phyloP scores from a whole-genome alignment of 2,113 vertebrate genomes.

The Cercocebus atys region DNA sequence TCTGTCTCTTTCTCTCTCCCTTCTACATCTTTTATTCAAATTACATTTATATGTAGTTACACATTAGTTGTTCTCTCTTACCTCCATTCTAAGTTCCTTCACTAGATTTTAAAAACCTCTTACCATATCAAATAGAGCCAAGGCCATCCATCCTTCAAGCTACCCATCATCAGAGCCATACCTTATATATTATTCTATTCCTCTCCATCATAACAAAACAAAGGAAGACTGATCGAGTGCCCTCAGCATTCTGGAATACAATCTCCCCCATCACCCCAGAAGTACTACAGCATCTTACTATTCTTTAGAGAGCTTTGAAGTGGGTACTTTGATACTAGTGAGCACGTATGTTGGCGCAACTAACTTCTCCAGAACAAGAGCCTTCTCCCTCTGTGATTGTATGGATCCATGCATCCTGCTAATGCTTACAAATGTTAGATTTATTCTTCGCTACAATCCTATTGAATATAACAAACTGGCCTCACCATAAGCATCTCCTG shows the following conservation, averaged over 20 bases:
- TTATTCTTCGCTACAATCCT: not conserved
- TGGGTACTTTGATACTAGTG: not conserved
- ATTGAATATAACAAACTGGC: not conserved
- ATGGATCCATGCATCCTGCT: not conserved
- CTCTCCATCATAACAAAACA: not conserved
- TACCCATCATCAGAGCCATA: not conserved
- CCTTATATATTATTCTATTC: not conserved
- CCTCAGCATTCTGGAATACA: not conserved
- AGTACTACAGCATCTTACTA: not conserved
- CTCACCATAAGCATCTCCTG: not conserved
- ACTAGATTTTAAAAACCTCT: not conserved
- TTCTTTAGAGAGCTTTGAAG: not conserved
- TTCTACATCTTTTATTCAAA: not conserved
- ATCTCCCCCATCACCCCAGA: rapidly evolving
- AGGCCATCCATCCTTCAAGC: not conserved
- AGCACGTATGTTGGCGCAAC: not conserved
- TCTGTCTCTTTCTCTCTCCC: not conserved
- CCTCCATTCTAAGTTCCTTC: not conserved
- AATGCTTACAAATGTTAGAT: not conserved
- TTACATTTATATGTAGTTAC: not conserved
- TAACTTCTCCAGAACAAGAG: not conserved
- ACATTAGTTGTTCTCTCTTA: not conserved
- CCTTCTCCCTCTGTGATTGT: not conserved
- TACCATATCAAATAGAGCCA: not conserved
- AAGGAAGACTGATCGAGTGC: not conserved